Evolutionary conservation across 1,140 invertebrate species (phyloP).

Genomic region (Drosophila nebulosa): DNA sequence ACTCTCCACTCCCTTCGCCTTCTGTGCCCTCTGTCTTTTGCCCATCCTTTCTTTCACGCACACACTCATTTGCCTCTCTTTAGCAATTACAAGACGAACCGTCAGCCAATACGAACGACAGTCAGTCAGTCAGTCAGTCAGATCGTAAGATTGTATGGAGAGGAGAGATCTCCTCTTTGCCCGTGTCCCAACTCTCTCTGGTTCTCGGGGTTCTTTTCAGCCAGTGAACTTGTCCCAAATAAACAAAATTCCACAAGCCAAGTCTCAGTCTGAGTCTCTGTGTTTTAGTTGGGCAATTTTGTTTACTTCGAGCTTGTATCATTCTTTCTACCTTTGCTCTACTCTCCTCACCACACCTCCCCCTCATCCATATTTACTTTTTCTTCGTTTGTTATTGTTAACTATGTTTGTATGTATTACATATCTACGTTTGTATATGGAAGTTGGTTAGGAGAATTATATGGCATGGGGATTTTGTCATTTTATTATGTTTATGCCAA

Average conservation of each 20-base stretch:
- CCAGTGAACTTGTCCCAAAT: slow-evolving; percentile 22
- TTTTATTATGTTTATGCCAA: not conserved
- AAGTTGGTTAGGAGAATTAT: not conserved
- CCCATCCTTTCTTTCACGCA: not conserved
- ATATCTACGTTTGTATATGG: slow-evolving; percentile 6
- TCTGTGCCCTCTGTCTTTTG: not conserved
- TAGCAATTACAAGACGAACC: slow-evolving; percentile 6
- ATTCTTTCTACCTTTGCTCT: slow-evolving; percentile 55
- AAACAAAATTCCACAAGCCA: slow-evolving; percentile 19
- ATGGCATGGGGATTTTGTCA: not conserved
- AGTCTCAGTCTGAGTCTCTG: not conserved
- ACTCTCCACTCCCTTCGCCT: not conserved
- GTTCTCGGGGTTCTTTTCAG: not conserved
- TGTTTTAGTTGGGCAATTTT: slow-evolving; percentile 21
- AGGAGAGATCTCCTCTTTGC: not conserved
- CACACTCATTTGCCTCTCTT: not conserved
- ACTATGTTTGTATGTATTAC: slow-evolving; percentile 36
- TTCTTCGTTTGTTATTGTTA: slow-evolving; percentile 39
- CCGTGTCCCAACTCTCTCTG: not conserved
- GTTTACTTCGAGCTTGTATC: slow-evolving; percentile 49
- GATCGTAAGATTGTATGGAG: not conserved
- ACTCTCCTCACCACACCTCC: slow-evolving; percentile 38
- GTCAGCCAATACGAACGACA: not conserved
- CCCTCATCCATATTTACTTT: slow-evolving; percentile 44
- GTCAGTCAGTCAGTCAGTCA: not conserved